These are phyloP conservation scores for Machimus rusticus DNA, from an alignment of 2,888 invertebrate species.

Conservation along the genomic window DNA sequence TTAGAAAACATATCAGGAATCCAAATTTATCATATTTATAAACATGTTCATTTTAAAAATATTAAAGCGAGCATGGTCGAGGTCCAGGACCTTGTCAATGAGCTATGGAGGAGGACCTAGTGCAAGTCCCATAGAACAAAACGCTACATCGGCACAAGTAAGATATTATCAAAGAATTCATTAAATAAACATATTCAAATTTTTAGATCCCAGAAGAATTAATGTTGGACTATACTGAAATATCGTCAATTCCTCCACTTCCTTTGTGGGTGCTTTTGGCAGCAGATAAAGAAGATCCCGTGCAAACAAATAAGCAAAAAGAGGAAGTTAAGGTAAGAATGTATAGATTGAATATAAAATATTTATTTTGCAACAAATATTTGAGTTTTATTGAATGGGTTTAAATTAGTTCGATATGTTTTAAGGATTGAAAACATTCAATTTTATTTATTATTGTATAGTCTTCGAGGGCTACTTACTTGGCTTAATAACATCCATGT, in stretches of 20 bases:
- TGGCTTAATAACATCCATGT: no score
- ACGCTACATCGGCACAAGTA: conserved; percentile 77
- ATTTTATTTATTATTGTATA: no score
- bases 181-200: neutral
- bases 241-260: conserved; percentile 96
- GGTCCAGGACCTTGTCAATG: conserved; percentile 87
- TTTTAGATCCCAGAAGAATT: conserved; percentile 81
- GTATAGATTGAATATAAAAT: neutral
- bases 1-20: neutral
- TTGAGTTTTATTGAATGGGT: neutral
- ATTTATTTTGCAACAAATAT: neutral
- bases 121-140: conserved; percentile 78
- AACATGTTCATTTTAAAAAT: neutral
- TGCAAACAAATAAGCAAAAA: conserved; percentile 57
- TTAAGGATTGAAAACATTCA: neutral
- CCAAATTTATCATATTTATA: neutral
- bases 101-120: conserved; percentile 78
- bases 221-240: conserved; percentile 91
- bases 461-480: no score
- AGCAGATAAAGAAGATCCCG: conserved; percentile 87
- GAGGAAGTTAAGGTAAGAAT: conserved; percentile 65
- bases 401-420: neutral
- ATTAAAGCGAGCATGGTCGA: conserved; percentile 81
- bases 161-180: neutral
- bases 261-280: conserved; percentile 95